These are phyloP conservation scores for Megathymus violae DNA, from an alignment of 1,140 invertebrate species.

Conservation along the genomic window DNA sequence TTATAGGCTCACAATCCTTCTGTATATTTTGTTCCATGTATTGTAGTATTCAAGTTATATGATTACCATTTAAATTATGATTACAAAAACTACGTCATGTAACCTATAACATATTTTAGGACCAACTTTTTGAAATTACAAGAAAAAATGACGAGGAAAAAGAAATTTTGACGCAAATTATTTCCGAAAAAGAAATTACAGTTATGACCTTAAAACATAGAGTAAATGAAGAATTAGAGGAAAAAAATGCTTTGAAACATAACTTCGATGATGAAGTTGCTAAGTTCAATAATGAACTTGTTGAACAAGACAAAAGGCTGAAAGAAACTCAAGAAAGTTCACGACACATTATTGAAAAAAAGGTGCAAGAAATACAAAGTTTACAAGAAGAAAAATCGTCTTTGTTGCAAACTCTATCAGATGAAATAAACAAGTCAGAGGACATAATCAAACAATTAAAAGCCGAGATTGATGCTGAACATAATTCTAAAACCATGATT, in stretches of 20 bases:
- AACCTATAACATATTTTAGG: no score
- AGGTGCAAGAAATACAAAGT: slow-evolving; percentile 66
- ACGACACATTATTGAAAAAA: slow-evolving; percentile 55
- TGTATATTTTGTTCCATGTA: no score
- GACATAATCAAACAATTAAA: slow-evolving; percentile 59
- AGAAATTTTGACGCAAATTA: slow-evolving; percentile 37
- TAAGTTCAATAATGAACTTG: slow-evolving; percentile 67
- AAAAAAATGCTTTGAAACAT: slow-evolving; percentile 48
- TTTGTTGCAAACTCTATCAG: slow-evolving; percentile 59
- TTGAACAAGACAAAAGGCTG: slow-evolving; percentile 64
- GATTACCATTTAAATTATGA: no score
- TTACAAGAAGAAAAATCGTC: slow-evolving; percentile 71
- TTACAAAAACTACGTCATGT: no score
- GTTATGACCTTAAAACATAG: slow-evolving; percentile 63
- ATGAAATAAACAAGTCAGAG: slow-evolving; percentile 64
- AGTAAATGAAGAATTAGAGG: slow-evolving; percentile 66
- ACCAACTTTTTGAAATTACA: slow-evolving; percentile 54
- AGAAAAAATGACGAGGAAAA: slow-evolving; percentile 55
- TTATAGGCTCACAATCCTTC: no score
- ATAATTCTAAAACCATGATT: slow-evolving; percentile 54
- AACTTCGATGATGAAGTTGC: slow-evolving; percentile 57
- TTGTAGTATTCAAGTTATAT: no score
- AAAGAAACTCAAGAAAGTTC: slow-evolving; percentile 58
- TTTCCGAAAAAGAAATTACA: slow-evolving; percentile 61
- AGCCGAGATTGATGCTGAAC: slow-evolving; percentile 60